These are phyloP conservation scores for Centruroides vittatus DNA, from an alignment of 1,140 invertebrate species.

Conservation along the genomic window DNA sequence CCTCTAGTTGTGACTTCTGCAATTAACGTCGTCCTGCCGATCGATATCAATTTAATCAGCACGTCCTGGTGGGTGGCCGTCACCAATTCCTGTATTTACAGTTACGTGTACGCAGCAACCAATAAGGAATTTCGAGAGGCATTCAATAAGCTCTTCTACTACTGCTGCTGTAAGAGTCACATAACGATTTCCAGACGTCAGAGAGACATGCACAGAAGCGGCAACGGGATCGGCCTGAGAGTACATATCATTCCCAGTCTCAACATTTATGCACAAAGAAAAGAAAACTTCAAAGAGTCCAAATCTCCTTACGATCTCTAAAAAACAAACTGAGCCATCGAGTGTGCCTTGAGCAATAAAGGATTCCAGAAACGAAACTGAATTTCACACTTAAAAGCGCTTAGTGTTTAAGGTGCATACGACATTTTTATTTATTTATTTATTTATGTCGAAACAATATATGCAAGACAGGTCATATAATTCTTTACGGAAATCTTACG, in stretches of 20 bases:
- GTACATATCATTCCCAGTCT: constrained; percentile 62
- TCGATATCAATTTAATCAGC: constrained; percentile 39
- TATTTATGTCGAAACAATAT: too few species aligned
- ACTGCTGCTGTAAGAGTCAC: constrained; percentile 67
- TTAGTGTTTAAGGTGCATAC: too few species aligned
- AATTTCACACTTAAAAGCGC: too few species aligned
- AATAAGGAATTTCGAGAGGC: constrained; percentile 53
- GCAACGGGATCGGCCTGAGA: constrained; percentile 28
- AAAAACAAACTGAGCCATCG: too few species aligned
- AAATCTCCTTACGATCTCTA: too few species aligned
- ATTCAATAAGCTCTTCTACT: constrained; percentile 60
- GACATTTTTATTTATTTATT: too few species aligned
- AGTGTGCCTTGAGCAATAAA: too few species aligned
- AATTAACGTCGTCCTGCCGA: constrained; percentile 33
- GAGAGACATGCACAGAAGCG: not conserved
- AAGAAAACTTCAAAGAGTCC: constrained; percentile 1
- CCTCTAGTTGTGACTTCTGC: constrained; percentile 44
- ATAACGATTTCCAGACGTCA: constrained; percentile 38
- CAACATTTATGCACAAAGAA: constrained; percentile 43
- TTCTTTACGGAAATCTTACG: too few species aligned
- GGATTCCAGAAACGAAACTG: too few species aligned
- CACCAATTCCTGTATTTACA: constrained; percentile 49
- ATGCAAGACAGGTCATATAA: too few species aligned
- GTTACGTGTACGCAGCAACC: constrained; percentile 46
- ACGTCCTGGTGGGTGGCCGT: constrained; percentile 50